These are phyloP conservation scores for Ia io DNA, from an alignment of 2,113 vertebrate species.

Conservation along the genomic window DNA sequence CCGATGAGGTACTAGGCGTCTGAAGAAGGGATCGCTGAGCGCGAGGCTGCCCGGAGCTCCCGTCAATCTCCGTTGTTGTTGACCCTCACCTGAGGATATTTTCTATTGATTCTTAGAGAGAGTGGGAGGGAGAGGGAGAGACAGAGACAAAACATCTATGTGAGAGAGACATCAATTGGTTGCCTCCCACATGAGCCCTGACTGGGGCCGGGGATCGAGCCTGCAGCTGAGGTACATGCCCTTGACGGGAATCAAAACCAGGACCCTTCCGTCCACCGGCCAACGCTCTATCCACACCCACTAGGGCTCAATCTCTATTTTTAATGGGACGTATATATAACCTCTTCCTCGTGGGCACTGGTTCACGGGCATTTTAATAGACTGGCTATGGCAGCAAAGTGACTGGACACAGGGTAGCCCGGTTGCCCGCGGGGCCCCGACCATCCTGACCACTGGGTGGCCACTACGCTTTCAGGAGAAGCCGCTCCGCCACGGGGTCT, in stretches of 20 bases:
- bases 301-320: constrained; percentile 42
- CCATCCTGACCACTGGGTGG: background rate
- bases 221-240: too few species aligned
- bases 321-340: constrained; percentile 53
- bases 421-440: background rate
- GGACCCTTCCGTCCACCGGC: too few species aligned
- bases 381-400: background rate
- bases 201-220: too few species aligned
- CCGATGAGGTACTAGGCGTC: too few species aligned
- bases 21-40: background rate
- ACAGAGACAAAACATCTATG: too few species aligned
- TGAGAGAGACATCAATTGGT: too few species aligned
- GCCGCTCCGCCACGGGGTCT: background rate
- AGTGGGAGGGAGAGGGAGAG: too few species aligned
- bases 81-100: too few species aligned
- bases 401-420: background rate
- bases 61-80: background rate
- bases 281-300: too few species aligned
- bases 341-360: constrained; percentile 5
- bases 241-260: too few species aligned
- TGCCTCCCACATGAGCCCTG: too few species aligned
- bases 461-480: background rate
- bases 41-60: background rate
- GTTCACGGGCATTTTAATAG: constrained; percentile 30
- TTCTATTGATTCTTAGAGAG: too few species aligned